Evolutionary conservation across 2,797 vertebrate species (phyloP), one percentile per base, ranked within the genome.

Genomic region (Syngnathus rostellatus): DNA sequence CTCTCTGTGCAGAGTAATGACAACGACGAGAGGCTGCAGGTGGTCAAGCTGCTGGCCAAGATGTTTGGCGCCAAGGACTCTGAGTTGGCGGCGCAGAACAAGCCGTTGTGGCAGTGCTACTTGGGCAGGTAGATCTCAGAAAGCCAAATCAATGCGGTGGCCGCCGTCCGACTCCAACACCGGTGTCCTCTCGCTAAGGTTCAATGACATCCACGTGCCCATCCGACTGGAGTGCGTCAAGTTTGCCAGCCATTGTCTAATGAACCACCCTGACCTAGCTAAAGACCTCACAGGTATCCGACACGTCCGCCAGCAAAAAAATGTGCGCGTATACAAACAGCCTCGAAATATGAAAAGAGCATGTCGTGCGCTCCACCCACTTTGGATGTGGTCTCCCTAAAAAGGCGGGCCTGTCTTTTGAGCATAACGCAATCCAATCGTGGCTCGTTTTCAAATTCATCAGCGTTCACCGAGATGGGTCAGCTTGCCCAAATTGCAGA

Each of bases 21-120:
- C 86, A 98, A 98, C 66, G 97, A 99, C n/a, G 97, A 99, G 83
- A 92, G 97, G 38, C 91, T 99, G 66, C 95, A 97, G 81, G 97
- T 99, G 75, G 97, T 99, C 75, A 98, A 95, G 85, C 93, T 99
- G 74, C 89, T 99, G 76, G 97, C 97, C 68, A 99, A 99, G 91
- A 98, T 99, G 97, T 99, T 99, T 82, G 97, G 97, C 74, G 96
- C 95, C 0, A 98, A 99, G 83, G 97, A 99, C 86, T 99, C 97
- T 0, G 97, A 99, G 82, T 71, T 99, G 86, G 97, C 97, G 7
- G 92, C 93, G 50, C 96, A 99, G 86, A 99, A 99, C 88, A 98
- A 98, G 80, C 96, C 97, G 0, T 94, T 99, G 57, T 99, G 97
- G 97, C 96, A 98, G 83, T 99, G 96, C 87, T 99, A 97, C 87